phyloP scores from a whole-genome alignment of 2,888 invertebrate genomes.

The Phaedon cochleariae region DNA sequence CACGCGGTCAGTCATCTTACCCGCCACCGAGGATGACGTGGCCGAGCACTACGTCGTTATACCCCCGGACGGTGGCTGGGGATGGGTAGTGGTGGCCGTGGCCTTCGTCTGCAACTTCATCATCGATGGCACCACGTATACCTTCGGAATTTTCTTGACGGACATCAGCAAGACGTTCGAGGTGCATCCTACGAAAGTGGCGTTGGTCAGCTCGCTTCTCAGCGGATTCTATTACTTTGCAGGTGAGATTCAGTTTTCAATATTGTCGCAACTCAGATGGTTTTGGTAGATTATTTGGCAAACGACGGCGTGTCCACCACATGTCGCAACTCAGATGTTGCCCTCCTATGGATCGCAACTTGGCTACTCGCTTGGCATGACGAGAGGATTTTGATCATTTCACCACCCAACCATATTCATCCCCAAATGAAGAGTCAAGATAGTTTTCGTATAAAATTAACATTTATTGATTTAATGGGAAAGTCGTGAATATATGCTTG shows the following conservation, averaged over 20 bases:
- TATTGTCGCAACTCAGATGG: no score
- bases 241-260: slow-evolving; percentile 50
- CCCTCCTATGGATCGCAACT: no score
- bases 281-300: no score
- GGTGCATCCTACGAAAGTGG: slow-evolving; percentile 46
- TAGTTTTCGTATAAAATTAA: no score
- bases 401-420: no score
- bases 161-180: slow-evolving; percentile 51
- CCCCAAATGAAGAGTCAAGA: no score
- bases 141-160: slow-evolving; percentile 66
- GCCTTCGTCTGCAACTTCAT: slow-evolving; percentile 67
- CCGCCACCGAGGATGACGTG: slow-evolving; percentile 24
- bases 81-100: slow-evolving; percentile 73
- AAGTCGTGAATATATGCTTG: no score
- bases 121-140: slow-evolving; percentile 68
- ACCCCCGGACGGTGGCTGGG: slow-evolving; percentile 87
- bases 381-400: no score
- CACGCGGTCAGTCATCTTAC: slow-evolving; percentile 1
- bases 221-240: slow-evolving; percentile 52
- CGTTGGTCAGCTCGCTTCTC: slow-evolving; percentile 50
- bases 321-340: no score
- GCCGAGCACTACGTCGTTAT: slow-evolving; percentile 51
- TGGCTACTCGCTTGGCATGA: no score
- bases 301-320: no score
- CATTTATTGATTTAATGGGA: no score